phyloP scores from a whole-genome alignment of 2,888 invertebrate genomes.

The Noctua janthe region DNA sequence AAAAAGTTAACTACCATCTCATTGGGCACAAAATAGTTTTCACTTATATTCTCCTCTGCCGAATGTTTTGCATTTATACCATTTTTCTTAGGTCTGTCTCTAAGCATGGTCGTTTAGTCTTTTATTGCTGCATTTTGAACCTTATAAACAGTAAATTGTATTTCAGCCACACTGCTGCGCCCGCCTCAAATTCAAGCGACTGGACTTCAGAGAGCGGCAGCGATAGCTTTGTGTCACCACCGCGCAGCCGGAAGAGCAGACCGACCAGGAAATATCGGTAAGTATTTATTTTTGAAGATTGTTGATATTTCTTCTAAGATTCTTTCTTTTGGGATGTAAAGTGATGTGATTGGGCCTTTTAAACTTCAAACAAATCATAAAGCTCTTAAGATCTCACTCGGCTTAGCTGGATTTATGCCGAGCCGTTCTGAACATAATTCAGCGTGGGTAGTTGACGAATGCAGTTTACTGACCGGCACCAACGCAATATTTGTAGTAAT shows the following conservation, averaged over 20 bases:
- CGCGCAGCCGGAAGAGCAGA: conserved; percentile 75
- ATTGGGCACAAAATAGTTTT: background rate
- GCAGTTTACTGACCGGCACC: background rate
- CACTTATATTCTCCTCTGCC: background rate
- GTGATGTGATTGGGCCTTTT: background rate
- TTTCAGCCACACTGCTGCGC: conserved; percentile 53
- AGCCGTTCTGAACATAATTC: background rate
- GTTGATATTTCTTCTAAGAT: background rate
- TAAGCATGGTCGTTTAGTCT: background rate
- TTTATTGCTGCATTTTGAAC: background rate
- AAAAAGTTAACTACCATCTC: background rate
- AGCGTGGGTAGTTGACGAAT: background rate
- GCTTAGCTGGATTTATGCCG: background rate
- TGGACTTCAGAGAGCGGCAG: conserved; percentile 80
- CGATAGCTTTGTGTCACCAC: conserved; percentile 77
- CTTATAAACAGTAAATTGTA: conserved; percentile 10
- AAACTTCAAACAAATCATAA: background rate
- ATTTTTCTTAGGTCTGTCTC: background rate
- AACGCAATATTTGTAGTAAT: background rate
- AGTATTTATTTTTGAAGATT: conserved; percentile 64
- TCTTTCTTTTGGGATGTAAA: background rate
- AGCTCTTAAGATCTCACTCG: background rate
- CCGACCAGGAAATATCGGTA: conserved; percentile 78
- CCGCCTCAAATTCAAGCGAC: conserved; percentile 75
- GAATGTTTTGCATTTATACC: background rate